Evolutionary conservation across 37 sponge, comb jelly and placozoan species (phyloP), one percentile per base, ranked within the genome.

Genomic region (Cliona cf. orientalis): DNA sequence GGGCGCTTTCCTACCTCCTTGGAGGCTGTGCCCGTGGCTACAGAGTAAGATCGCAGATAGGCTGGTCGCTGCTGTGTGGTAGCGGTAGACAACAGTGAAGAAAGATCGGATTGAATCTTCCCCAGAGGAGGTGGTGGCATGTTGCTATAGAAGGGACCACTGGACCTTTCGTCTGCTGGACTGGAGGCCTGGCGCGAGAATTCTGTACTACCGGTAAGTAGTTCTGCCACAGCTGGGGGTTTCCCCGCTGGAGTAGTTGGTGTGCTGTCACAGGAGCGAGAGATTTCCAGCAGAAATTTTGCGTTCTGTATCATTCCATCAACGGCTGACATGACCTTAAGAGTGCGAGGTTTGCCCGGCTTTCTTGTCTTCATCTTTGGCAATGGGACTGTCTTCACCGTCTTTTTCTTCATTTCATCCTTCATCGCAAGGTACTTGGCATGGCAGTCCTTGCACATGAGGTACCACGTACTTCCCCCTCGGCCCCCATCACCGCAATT

Each of bases 401-500:
- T 43, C 66, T 93, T 84, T 76, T 93, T 89, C 66, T 61, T 80
- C 1, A 62, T 83, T 61, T 90, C 88, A 5, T 71, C 72, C 71
- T 96, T 96, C 76, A 86, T 72, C 3, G 89, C 76, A 1, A 91
- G 70, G 79, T 95, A 98, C 60, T 93, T 91, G 70, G 85, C 60
- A 55, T 90, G 92, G 72, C 99, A 98, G 65, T 83, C 79, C 43
- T 91, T 89, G 79, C 99, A 98, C 86, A 98, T 89, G 69, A 98
- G 87, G 81, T 98, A 98, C 99, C 99, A 98, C 26, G 99, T 98
- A 62, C 94, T 90, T 9, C 93, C 91, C 1, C 94, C 99, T 53
- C 81, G 66, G 3, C 99, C 99, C 19, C 99, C 99, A 55, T 98
- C 99, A 0, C 99, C 99, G 64, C 99, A 98, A 82, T 89, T 93